These are phyloP conservation scores for Notolabrus celidotus DNA, from an alignment of 2,797 vertebrate genomes.

Conservation along the genomic window DNA sequence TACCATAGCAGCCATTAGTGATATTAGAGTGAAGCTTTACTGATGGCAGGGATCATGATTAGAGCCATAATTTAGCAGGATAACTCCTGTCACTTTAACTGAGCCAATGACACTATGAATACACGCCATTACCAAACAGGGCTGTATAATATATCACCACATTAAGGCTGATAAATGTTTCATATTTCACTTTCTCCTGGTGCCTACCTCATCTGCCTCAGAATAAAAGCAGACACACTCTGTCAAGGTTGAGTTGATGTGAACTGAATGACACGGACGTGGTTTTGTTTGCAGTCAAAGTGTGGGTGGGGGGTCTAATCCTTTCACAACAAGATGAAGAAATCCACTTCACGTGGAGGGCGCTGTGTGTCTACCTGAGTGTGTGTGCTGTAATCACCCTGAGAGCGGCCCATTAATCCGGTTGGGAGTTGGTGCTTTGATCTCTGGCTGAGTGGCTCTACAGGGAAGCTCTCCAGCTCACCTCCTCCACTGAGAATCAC, in stretches of 20 bases:
- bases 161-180: constrained; percentile 64
- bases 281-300: constrained; percentile 37
- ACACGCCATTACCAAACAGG: constrained; percentile 76
- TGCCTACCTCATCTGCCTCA: constrained; percentile 37
- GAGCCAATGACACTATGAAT: constrained; percentile 75
- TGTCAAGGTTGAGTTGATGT: constrained; percentile 66
- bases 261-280: constrained; percentile 27
- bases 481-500: constrained; percentile 49
- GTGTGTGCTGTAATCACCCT: constrained; percentile 55
- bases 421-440: constrained; percentile 50
- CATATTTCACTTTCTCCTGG: constrained; percentile 56
- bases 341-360: constrained; percentile 54
- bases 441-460: constrained; percentile 60
- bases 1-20: constrained; percentile 82
- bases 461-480: constrained; percentile 39
- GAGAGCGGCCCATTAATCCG: constrained; percentile 65
- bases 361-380: constrained; percentile 29
- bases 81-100: constrained; percentile 79
- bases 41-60: constrained; percentile 75
- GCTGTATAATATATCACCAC: constrained; percentile 62
- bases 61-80: constrained; percentile 76
- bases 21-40: constrained; percentile 83
- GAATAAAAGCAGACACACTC: constrained; percentile 42
- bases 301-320: constrained; percentile 35
- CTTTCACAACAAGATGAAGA: constrained; percentile 60